These are phyloP conservation scores for Pinctada fucata DNA, from an alignment of 2,888 invertebrate genomes.

Conservation along the genomic window DNA sequence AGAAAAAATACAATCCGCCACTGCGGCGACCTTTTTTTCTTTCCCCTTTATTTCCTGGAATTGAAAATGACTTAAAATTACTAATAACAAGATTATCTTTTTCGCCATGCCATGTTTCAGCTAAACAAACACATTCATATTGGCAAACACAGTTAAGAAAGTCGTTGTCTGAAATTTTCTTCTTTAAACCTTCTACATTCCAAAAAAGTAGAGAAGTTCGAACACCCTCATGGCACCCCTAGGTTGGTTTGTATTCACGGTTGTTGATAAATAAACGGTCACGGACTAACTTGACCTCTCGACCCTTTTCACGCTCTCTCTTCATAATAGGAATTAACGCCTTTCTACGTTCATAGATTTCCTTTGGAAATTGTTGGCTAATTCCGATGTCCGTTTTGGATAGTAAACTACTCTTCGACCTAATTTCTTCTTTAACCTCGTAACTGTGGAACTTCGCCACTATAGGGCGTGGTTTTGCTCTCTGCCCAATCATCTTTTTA, in stretches of 20 bases:
- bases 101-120: not conserved
- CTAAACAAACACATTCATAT: slow-evolving; percentile 2
- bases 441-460: not conserved
- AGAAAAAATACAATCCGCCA: not conserved
- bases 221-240: not conserved
- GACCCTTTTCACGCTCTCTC: not conserved
- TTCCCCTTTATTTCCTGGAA: no score
- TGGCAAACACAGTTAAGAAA: not conserved
- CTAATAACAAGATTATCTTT: not conserved
- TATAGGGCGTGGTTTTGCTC: not conserved
- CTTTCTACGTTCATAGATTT: not conserved
- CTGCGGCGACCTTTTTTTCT: no score
- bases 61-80: no score
- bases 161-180: not conserved
- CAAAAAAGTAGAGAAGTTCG: no score
- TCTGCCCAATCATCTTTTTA: not conserved
- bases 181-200: no score
- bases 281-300: not conserved
- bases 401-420: not conserved
- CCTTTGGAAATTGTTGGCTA: not conserved
- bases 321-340: slow-evolving; percentile 2
- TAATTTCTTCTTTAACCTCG: not conserved
- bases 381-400: not conserved
- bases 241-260: not conserved
- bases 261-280: not conserved